Percentiles rank a stretch among this genome's conserved stretches.
Conservation (phyloP, 2,888 invertebrate species). For the Siphlonurus alternatus region DNA sequence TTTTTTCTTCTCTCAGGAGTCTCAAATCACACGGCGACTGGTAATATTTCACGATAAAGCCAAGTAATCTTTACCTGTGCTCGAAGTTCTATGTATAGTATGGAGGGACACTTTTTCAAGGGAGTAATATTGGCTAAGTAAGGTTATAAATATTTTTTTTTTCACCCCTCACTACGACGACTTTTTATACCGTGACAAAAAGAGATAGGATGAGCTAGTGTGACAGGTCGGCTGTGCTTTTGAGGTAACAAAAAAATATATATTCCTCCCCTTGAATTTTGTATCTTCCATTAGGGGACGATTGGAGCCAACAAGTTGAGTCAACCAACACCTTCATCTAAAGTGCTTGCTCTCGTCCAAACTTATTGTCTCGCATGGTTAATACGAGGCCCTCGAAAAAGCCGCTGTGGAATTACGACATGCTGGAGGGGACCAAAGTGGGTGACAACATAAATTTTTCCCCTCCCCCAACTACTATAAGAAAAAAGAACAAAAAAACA, state of each 20-base stretch:
- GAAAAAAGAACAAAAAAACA: no score
- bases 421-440: no score
- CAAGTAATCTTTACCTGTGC: no score
- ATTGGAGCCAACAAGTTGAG: neutral
- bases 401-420: no score
- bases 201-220: neutral
- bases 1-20: neutral
- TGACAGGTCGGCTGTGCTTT: neutral
- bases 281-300: neutral
- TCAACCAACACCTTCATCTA: neutral
- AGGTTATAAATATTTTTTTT: neutral
- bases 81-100: neutral
- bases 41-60: neutral
- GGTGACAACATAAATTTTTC: no score
- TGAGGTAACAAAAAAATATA: neutral
- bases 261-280: neutral
- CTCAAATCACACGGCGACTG: neutral
- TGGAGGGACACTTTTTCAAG: neutral
- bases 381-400: no score
- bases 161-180: neutral
- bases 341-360: neutral
- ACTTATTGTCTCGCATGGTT: neutral
- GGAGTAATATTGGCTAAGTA: neutral
- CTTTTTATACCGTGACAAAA: neutral
- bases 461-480: no score